Evolutionary conservation across 2,113 vertebrate species (phyloP).

Genomic region (Prietella phreatophila): DNA sequence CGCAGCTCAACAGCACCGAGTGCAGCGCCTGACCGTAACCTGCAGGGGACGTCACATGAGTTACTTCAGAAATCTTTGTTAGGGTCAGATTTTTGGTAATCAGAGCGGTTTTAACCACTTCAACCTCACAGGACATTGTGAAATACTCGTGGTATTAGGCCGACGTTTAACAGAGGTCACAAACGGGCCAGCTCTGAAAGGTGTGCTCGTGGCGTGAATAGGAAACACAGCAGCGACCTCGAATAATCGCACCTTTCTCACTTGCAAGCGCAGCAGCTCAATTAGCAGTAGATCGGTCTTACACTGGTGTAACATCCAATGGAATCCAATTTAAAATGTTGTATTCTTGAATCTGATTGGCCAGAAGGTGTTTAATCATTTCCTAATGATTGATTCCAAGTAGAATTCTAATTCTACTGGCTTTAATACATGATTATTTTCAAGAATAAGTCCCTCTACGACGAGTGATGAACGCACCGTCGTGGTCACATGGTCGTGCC

Average conservation of each 20-base stretch:
- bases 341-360: neutral
- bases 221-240: neutral
- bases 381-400: no score
- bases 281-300: neutral
- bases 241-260: neutral
- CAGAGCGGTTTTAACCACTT: neutral
- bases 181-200: no score
- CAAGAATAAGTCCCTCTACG: neutral
- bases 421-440: neutral
- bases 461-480: neutral
- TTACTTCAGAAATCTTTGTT: neutral
- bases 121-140: constrained; percentile 5
- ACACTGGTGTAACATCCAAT: neutral
- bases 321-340: neutral
- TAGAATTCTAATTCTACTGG: neutral
- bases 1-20: constrained; percentile 77
- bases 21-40: constrained; percentile 79
- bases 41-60: constrained; percentile 57
- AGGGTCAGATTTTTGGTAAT: neutral
- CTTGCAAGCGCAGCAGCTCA: neutral
- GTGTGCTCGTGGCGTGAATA: neutral
- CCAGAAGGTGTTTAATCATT: neutral
- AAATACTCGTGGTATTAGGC: neutral
- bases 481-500: neutral
- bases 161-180: neutral